phyloP scores from a whole-genome alignment of 1,140 invertebrate genomes.

The Grapholita molesta region DNA sequence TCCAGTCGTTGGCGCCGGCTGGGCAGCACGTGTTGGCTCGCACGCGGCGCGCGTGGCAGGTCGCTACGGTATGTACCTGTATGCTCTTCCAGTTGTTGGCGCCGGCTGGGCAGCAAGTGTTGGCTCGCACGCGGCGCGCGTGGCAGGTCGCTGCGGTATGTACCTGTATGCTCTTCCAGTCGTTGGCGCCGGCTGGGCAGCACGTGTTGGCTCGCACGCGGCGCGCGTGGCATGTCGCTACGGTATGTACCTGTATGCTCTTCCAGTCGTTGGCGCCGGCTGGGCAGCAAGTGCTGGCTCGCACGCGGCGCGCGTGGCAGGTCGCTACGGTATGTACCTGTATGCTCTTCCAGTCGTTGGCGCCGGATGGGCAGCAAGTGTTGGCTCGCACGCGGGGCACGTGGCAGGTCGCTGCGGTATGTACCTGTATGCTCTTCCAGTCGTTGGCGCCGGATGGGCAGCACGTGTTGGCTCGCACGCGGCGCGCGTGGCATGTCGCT shows the following conservation, averaged over 20 bases:
- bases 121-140: too few relatives aligned
- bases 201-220: conserved; percentile 79
- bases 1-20: conserved; percentile 81
- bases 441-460: conserved; percentile 20
- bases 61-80: conserved; percentile 84
- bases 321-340: conserved; percentile 79
- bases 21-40: conserved; percentile 77
- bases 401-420: conserved; percentile 83
- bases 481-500: conserved; percentile 25
- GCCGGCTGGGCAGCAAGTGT: conserved; percentile 14
- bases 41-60: conserved; percentile 82
- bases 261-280: too few relatives aligned
- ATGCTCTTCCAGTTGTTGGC: too few relatives aligned
- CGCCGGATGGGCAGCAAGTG: conserved; percentile 70
- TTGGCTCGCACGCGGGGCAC: conserved; percentile 80
- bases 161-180: conserved; percentile 85
- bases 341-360: conserved; percentile 84
- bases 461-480: too few relatives aligned
- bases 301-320: too few relatives aligned
- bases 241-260: too few relatives aligned
- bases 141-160: conserved; percentile 24
- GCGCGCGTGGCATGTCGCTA: conserved; percentile 83
- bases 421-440: conserved; percentile 62
- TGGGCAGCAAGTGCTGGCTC: too few relatives aligned
- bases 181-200: conserved; percentile 77